Base-by-base conservation (phyloP, 53 echinoderm and acorn worm genomes). In the Henricia sp. region DNA sequence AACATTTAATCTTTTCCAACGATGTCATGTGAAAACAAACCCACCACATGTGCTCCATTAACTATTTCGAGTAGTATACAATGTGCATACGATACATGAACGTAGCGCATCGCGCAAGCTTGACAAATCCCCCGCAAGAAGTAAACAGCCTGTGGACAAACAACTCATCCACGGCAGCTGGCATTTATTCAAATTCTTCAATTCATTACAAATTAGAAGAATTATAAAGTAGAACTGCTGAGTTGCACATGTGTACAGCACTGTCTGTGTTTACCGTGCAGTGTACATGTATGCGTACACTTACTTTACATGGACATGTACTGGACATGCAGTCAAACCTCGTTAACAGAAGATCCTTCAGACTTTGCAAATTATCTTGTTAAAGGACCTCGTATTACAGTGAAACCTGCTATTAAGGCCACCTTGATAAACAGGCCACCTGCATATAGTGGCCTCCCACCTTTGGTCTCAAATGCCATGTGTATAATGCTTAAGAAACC, bases 151-250 rank as follows among this genome's bases (percentile, higher is more conserved):
- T 19, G 1, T 1, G 57, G 57, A 56, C 9, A 56, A 16, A 56
- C 27, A 25, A 56, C 57, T 56, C 57, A 56, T 56, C 57, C 57
- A 19, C 23, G 27, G 57, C 57, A 56, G 57, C 20, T 56, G 57
- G n/a, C 1, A 10, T 56, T 0, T 19, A 56, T 56, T 56, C 57
- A 56, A 56, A 56, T 19, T 56, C 2, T 56, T 16, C 23, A 56
- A 56, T 4, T 56, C 17, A 24, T 4, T 58, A 26, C 58, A 58
- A 17, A 17, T 3, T 17, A 53, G 21, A 53, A 53, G 19, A 53
- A 17, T 3, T 3, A 53, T 16, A 17, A 53, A 53, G 19, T 8
- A 3, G 3, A 10, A n/a, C 6, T 53, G 53, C 17, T 3, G 3
- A 53, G 9, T 16, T 58, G 58, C 29, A 58, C 58, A 58, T 58